Base-by-base conservation (phyloP, 2,113 vertebrate species). In the Calonectris borealis region DNA sequence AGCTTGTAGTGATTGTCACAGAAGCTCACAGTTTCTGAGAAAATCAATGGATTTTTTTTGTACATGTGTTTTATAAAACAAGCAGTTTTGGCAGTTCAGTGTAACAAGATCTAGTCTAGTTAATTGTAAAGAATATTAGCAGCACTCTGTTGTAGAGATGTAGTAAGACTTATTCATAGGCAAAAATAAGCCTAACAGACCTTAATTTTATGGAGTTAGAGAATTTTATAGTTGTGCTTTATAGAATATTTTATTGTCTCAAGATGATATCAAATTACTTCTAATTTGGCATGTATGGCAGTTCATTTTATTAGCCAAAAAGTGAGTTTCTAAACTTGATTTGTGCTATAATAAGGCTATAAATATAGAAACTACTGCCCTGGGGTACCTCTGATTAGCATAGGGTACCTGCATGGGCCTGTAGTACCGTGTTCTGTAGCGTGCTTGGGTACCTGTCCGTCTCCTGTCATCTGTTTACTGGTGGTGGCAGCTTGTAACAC, bases 181-280 rank as follows among this genome's bases (percentile, higher is more conserved):
- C 42, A 83, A 88, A 91, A 90, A 44, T 26, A 73, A 6, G 26
- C 32, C 10, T 88, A 86, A 38, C 9, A 42, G 60, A 77, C 46
- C 25, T 77, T 73, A 46, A 62, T 83, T 95, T 93, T 82, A 78
- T 81, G 40, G 38, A 68, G 69, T 81, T 90, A 49, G 40, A 92
- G 55, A 93, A 79, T 57, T 83, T 94, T 70, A 40, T 66, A 36
- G 48, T 64, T 93, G 36, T 38, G 6, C 52, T 88, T 86, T 88
- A 55, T 71, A 40, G 51, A 88, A 54, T 57, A 57, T 70, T 79
- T 80, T 91, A 66, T 75, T 21, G 7, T 92, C 52, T 92, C 40
- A 68, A 49, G 44, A 60, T 52, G 32, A 48, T 91, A 90, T 68
- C 24, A 71, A 92, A 70, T 92, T 81, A 36, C 46, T 38, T 90